Evolutionary conservation across 2,888 invertebrate genomes (phyloP).

Genomic region (Melanchra persicariae): DNA sequence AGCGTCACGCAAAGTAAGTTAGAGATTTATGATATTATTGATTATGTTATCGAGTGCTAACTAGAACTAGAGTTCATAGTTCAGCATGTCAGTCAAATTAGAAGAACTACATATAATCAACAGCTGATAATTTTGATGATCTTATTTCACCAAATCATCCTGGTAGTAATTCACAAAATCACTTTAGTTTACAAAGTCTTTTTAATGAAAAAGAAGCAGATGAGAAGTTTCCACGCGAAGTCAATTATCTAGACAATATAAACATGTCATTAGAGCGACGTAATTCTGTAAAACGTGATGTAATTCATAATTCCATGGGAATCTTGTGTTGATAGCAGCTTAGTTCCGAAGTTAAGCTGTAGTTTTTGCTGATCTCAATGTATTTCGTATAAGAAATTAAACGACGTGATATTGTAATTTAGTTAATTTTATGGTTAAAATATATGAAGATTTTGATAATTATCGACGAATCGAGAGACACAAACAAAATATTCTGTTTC

Average conservation of each 20-base stretch:
- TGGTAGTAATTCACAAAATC: slow-evolving; percentile 7
- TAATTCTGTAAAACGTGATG: slow-evolving; percentile 46
- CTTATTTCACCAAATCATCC: background rate
- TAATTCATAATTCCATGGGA: slow-evolving; percentile 58
- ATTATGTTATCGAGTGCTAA: background rate
- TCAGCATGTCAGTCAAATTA: background rate
- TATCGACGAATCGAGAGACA: too few species aligned
- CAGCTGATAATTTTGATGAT: slow-evolving; percentile 1
- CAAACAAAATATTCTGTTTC: too few species aligned
- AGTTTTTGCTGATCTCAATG: slow-evolving; percentile 34
- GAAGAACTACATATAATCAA: background rate
- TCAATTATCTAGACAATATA: slow-evolving; percentile 48
- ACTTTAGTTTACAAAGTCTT: background rate
- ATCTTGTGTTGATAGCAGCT: slow-evolving; percentile 38
- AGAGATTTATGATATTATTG: slow-evolving; percentile 2
- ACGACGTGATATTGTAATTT: background rate
- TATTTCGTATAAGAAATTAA: slow-evolving; percentile 41
- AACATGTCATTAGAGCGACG: slow-evolving; percentile 51
- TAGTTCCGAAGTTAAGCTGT: slow-evolving; percentile 27
- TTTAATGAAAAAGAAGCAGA: slow-evolving; percentile 33
- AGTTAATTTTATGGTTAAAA: background rate
- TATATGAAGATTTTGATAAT: background rate
- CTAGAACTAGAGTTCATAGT: background rate
- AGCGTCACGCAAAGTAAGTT: slow-evolving; percentile 22
- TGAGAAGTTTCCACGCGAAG: slow-evolving; percentile 46